Evolutionary conservation across 2,888 invertebrate species (phyloP).

Genomic region (Drosophila melanosoma): DNA sequence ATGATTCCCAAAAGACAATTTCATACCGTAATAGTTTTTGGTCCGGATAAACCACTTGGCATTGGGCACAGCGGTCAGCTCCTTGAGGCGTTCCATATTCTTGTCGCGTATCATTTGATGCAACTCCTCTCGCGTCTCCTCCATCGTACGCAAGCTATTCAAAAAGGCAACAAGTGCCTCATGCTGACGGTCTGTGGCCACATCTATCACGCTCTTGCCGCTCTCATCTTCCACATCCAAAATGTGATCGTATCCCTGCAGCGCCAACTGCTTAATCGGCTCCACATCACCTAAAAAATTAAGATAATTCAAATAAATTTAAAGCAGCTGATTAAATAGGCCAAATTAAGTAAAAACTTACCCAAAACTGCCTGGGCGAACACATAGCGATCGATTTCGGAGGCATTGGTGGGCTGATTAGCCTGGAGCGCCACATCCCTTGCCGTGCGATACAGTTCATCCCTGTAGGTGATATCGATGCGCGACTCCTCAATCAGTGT

Average conservation of each 20-base stretch:
- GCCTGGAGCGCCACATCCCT: conserved; percentile 93
- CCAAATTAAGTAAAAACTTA: conserved; percentile 73
- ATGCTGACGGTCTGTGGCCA: conserved; percentile 89
- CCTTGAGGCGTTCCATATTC: conserved; percentile 87
- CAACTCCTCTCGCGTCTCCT: conserved; percentile 92
- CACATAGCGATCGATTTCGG: conserved; percentile 92
- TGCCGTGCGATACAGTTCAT: conserved; percentile 94
- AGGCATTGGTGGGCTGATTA: conserved; percentile 91
- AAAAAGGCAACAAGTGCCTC: conserved; percentile 89
- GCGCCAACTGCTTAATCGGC: conserved; percentile 86
- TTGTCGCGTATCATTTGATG: conserved; percentile 90
- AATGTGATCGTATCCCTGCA: conserved; percentile 95
- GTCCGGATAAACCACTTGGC: conserved; percentile 82
- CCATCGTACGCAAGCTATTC: conserved; percentile 90
- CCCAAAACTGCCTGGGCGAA: conserved; percentile 92
- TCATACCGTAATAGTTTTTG: conserved; percentile 84
- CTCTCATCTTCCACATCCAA: conserved; percentile 91
- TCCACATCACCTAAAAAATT: conserved; percentile 87
- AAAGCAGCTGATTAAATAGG: neutral
- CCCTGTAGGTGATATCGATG: conserved; percentile 92
- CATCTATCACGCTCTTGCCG: conserved; percentile 89
- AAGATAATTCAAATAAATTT: too few species aligned
- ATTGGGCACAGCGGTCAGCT: conserved; percentile 85
- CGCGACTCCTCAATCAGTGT: conserved; percentile 92
- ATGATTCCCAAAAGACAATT: neutral